A percentile compares a stretch with the other conserved stretches of the same genome.
Evolutionary conservation across 2,113 vertebrate genomes (phyloP).

Genomic region (Callopanchax toddi): DNA sequence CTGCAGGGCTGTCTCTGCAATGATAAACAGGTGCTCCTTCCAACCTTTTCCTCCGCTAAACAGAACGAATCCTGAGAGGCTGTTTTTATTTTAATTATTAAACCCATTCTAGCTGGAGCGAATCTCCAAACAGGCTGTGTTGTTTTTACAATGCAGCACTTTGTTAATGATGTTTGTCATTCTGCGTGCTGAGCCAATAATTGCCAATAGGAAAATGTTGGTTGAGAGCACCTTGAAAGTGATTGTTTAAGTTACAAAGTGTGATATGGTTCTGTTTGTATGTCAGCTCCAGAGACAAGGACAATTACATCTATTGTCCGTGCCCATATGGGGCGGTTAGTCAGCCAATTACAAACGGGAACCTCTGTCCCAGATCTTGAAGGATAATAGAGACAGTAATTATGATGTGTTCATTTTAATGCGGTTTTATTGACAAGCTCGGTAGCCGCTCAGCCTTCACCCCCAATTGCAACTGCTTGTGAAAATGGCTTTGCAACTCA

Average conservation of each 20-base stretch:
- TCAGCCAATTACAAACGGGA: constrained; percentile 66
- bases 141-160: constrained; percentile 19
- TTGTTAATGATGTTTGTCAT: constrained; percentile 39
- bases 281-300: constrained; percentile 67
- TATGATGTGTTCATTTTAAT: constrained; percentile 79
- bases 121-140: constrained; percentile 41
- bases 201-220: constrained; percentile 40
- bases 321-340: constrained; percentile 76
- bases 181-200: constrained; percentile 31
- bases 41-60: constrained; percentile 13
- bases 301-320: constrained; percentile 72
- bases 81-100: constrained; percentile 30
- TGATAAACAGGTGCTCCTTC: constrained; percentile 41
- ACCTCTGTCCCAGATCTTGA: constrained; percentile 72
- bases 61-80: constrained; percentile 13
- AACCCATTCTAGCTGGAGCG: constrained; percentile 16
- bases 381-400: constrained; percentile 77
- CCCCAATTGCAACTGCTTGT: constrained; percentile 63
- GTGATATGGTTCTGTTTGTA: constrained; percentile 64
- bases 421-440: constrained; percentile 78
- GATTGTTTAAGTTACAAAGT: constrained; percentile 59
- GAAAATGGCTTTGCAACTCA: constrained; percentile 69
- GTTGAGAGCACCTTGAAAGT: constrained; percentile 57
- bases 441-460: constrained; percentile 46
- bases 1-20: constrained; percentile 10